Evolutionary conservation across 2,113 vertebrate genomes (phyloP), one percentile per base, ranked within the genome.

Genomic region (Nothocercus julius): DNA sequence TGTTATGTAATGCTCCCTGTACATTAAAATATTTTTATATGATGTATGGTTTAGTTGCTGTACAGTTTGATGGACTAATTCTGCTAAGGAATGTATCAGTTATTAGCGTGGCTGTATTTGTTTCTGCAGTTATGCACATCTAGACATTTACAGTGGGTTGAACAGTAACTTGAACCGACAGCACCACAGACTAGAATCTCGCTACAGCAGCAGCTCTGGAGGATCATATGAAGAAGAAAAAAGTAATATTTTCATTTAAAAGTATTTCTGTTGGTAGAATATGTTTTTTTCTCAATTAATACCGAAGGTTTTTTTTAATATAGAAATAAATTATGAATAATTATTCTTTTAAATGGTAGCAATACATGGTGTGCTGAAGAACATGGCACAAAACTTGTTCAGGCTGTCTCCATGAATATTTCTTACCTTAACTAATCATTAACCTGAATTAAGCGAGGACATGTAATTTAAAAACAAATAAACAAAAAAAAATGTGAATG

Each of bases 141-240:
- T 99, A 51, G 99, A 99, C 85, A 98, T 99, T 95, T 99, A 99
- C 98, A 97, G 98, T 1, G 99, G 99, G 30, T 96, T 99, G 75
- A 99, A 99, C 96, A 99, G 98, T 81, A 99, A 99, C 95, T 97
- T 99, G 93, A 99, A 98, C 94, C 98, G 99, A 16, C 99, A 99
- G 69, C 99, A 99, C 95, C 99, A 99, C 96, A 98, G 99, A 30
- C 98, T 99, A 91, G 99, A 99, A 75, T 99, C 99, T 77, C 99
- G 99, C 73, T 99, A 99, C 97, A 99, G 99, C 96, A 99, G 99
- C 98, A 99, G 99, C 97, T 99, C 99, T 63, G 99, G 99, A 97
- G 99, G 99, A 77, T 99, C 99, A 32, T 99, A 99, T 10, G 99
- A 99, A 96, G 99, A 99, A 90, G 99, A 99, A 96, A 99, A 99